Evolutionary conservation across 2,797 vertebrate species (phyloP).

Genomic region (Clarias fuscus): DNA sequence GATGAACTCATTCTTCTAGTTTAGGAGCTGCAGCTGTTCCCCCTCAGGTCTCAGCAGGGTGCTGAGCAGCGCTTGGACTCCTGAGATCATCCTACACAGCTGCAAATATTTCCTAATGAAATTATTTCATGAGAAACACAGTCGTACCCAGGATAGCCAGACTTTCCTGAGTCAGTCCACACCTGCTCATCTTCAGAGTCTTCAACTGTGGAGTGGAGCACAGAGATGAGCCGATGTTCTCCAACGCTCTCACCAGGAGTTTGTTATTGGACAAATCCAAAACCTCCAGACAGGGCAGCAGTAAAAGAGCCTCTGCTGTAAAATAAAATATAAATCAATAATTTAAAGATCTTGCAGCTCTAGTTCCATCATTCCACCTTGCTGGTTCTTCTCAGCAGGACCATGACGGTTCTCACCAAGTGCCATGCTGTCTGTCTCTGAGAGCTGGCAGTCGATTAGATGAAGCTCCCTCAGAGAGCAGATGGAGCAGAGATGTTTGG

Average conservation of each 20-base stretch:
- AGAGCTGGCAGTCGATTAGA: constrained; percentile 82
- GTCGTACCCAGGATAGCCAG: constrained; percentile 47
- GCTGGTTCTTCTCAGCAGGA: not conserved
- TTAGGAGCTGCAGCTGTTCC: not conserved
- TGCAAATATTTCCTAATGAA: constrained; percentile 11
- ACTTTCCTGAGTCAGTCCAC: constrained; percentile 49
- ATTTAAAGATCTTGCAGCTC: not conserved
- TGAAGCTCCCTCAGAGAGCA: constrained; percentile 75
- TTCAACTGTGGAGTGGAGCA: constrained; percentile 58
- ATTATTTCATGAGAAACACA: not conserved
- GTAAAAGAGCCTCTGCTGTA: constrained; percentile 74
- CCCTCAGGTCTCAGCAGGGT: not conserved
- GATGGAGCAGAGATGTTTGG: constrained; percentile 67
- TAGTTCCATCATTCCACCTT: not conserved
- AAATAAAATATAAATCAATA: not conserved
- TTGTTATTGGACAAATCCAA: constrained; percentile 84
- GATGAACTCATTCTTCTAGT: not conserved
- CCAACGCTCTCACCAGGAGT: constrained; percentile 30
- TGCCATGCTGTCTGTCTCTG: constrained; percentile 71
- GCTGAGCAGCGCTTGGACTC: too few relatives aligned
- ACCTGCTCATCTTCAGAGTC: constrained; percentile 66
- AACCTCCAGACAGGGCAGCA: constrained; percentile 71
- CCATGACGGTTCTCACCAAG: constrained; percentile 71
- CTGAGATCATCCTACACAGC: too few relatives aligned
- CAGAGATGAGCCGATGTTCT: constrained; percentile 44